These are phyloP conservation scores for Drosophila malerkotliana DNA, from an alignment of 1,140 invertebrate species.

Conservation along the genomic window DNA sequence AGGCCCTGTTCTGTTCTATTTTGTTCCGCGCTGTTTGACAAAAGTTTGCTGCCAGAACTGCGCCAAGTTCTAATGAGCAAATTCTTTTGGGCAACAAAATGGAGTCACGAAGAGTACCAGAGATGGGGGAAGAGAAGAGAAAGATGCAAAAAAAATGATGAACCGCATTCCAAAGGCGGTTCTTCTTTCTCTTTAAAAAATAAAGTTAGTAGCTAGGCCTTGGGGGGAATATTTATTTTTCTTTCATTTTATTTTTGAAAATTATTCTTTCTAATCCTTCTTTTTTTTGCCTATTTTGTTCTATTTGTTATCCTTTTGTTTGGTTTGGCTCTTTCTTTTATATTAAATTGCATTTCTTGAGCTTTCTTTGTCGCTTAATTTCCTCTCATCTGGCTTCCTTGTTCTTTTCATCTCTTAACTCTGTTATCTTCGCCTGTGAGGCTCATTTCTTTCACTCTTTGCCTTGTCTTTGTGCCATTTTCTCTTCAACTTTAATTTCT, in stretches of 20 bases:
- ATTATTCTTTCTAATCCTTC: background rate
- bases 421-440: background rate
- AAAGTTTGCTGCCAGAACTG: conserved; percentile 51
- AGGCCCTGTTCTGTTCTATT: conserved; percentile 22
- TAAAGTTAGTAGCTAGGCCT: conserved; percentile 7
- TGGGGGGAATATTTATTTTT: background rate
- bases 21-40: conserved; percentile 32
- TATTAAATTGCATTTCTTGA: conserved; percentile 31
- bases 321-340: background rate
- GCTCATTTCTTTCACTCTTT: background rate
- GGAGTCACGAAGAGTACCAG: background rate
- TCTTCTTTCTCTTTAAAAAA: conserved; percentile 30
- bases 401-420: conserved; percentile 12
- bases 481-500: background rate
- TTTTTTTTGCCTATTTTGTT: background rate
- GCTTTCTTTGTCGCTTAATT: conserved; percentile 19
- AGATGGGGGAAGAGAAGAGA: background rate
- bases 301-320: background rate
- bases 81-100: conserved; percentile 55
- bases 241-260: background rate
- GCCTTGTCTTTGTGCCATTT: conserved; percentile 16
- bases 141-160: background rate
- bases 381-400: conserved; percentile 4
- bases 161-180: conserved; percentile 13
- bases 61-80: conserved; percentile 59